Percentiles rank a stretch among this genome's conserved stretches.
Conservation (phyloP, 1,140 invertebrate species). For the Drosophila santomea region DNA sequence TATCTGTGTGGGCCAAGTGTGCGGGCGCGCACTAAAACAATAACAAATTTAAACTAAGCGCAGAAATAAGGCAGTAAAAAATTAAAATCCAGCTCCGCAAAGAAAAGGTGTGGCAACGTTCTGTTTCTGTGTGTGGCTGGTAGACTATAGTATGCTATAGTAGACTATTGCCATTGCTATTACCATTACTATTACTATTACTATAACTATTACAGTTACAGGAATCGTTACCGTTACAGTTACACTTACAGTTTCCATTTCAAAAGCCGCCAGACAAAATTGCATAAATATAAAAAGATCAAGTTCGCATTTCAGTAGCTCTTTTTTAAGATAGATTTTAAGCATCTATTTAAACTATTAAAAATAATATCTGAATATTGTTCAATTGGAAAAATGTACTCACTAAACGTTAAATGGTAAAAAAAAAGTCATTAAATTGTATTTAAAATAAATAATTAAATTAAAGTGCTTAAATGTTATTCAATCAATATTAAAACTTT, state of each 20-base stretch:
- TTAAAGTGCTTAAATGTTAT: not conserved
- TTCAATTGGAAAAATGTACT: not conserved
- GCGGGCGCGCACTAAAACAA: conserved; percentile 71
- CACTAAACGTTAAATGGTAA: not conserved
- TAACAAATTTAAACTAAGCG: conserved; percentile 26
- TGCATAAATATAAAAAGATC: conserved; percentile 55
- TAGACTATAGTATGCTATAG: conserved; percentile 15
- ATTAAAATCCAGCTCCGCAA: conserved; percentile 35
- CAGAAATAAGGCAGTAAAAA: conserved; percentile 21
- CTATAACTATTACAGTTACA: conserved; percentile 45
- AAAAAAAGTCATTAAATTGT: not conserved
- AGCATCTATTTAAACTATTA: too few relatives aligned
- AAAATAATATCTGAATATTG: too few relatives aligned
- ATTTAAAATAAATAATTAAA: not conserved
- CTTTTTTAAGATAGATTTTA: too few relatives aligned
- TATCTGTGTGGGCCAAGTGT: conserved; percentile 54
- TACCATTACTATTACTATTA: conserved; percentile 21
- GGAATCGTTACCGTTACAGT: conserved; percentile 38
- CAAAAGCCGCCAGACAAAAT: conserved; percentile 46
- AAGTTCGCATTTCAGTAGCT: conserved; percentile 38
- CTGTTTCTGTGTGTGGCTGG: conserved; percentile 27
- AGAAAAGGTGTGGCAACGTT: conserved; percentile 68
- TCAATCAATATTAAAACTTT: not conserved
- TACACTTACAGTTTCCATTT: conserved; percentile 55
- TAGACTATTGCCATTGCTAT: conserved; percentile 45